Evolutionary conservation across 2,113 vertebrate genomes (phyloP), one percentile per base, ranked within the genome.

Genomic region (Istiophorus platypterus): DNA sequence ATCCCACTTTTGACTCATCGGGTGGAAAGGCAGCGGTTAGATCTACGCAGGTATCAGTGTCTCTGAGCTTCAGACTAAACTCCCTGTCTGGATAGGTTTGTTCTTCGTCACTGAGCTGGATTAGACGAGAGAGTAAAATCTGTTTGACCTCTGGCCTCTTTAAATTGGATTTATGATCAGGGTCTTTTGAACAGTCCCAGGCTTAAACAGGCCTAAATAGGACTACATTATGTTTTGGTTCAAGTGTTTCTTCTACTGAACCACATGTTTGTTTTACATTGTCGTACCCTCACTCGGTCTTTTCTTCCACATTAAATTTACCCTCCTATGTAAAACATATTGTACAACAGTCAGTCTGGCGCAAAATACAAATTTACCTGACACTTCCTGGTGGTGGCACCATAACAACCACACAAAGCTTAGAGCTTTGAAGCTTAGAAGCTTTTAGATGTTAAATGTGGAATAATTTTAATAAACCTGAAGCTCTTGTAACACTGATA

Each of bases 81-180:
- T 76, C 39, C 22, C 2, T 12, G 29, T 75, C 54, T 72, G 78
- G 54, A 37, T 27, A 1, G 47, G 78, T 83, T 81, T 87, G 51
- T 47, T 78, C 37, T 72, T 18, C n/a, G 56, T 77, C 79, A 89
- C 74, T 85, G 76, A 89, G 70, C 89, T 84, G 84, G 92, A 93
- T 92, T 92, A 92, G 69, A 80, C n/a, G 14, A 63, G 18, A 88
- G 58, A 26, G 29, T 72, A 81, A 82, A 91, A 82, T 80, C 62
- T 54, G 54, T 29, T 70, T 91, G 80, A 85, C 80, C 72, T 85
- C 63, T 63, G 75, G 11, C 56, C 68, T 42, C 11, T 54, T 71
- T 59, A 83, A 92, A 89, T 86, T 52, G 88, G 91, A 91, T 91
- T 85, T 84, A 65, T 45, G 26, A 26, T 62, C 2, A 59, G 62